Evolutionary conservation across 1,140 invertebrate genomes (phyloP).

Genomic region (Gonatopus flavifemur): DNA sequence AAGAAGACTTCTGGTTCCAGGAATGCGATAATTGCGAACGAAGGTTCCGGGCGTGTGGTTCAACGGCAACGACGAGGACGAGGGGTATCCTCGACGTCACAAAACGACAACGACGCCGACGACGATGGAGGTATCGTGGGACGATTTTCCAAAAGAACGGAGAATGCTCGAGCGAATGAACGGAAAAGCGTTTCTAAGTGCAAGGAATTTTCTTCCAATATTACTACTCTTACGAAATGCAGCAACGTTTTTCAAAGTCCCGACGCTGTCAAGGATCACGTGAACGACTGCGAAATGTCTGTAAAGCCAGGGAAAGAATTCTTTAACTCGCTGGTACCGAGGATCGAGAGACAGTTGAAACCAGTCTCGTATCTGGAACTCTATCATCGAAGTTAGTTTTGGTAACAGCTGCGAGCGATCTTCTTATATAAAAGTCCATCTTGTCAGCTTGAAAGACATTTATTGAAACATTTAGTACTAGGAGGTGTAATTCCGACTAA

Average conservation of each 20-base stretch:
- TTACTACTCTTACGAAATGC: constrained; percentile 16
- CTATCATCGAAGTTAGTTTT: constrained; percentile 25
- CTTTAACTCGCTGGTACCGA: constrained; percentile 15
- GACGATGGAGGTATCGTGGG: constrained; percentile 3
- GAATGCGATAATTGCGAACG: constrained; percentile 39
- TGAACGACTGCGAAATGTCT: constrained; percentile 2
- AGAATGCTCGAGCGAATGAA: background rate
- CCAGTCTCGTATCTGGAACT: constrained; percentile 34
- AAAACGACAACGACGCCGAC: constrained; percentile 1
- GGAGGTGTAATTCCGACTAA: background rate
- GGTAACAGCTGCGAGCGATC: background rate
- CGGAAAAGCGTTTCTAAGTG: background rate
- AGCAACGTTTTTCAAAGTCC: constrained; percentile 1
- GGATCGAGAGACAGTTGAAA: constrained; percentile 12
- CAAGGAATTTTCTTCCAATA: background rate
- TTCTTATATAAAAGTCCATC: constrained; percentile 1
- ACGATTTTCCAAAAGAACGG: background rate
- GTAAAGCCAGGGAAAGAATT: constrained; percentile 32
- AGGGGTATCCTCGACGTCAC: constrained; percentile 3
- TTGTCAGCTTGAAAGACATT: background rate
- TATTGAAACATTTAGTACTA: background rate
- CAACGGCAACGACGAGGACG: constrained; percentile 9
- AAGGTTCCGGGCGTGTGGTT: constrained; percentile 6
- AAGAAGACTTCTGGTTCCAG: constrained; percentile 8
- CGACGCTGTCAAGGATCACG: constrained; percentile 1